Evolutionary conservation across 2,888 invertebrate genomes (phyloP), one percentile per base, ranked within the genome.

Genomic region (Sinelater perroti): DNA sequence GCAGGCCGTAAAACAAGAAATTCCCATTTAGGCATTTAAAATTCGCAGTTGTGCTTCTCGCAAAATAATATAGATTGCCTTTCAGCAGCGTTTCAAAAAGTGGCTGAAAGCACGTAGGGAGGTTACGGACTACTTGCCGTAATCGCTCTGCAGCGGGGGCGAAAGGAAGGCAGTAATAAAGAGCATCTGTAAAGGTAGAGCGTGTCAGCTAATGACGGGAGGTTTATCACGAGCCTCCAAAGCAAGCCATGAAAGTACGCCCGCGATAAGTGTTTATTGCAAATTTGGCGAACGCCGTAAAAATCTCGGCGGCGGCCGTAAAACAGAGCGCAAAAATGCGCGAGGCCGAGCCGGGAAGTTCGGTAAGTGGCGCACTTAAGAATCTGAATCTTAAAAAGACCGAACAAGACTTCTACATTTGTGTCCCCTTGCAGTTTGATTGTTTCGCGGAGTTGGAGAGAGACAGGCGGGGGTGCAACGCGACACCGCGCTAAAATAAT

Each of bases 361-460:
- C 50, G 36, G 53, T 60, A 60, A 57, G 60, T 57, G 54, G 45
- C 44, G 60, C 60, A 60, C 62, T 62, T 57, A 62, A 60, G 57
- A 72, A 73, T 72, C 72, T 69, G 64, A 75, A 73, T 75, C 74
- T 75, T 73, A 72, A 74, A 74, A 75, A 77, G 76, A 77, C 75
- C 76, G 76, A 77, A 77, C 78, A 78, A 72, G 77, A 78, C 77
- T 78, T 78, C 77, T 76, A 78, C 78, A 78, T 78, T 78, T 78
- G 76, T 72, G 73, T 71, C 72, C 72, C 70, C 69, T 70, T 69
- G 68, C 70, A 68, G 68, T 66, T 68, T 69, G 72, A 72, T 73
- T 70, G 71, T 67, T 70, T 70, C 62, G 56, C 67, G 62, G 52
- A 62, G 55, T 62, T 42, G 28, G 40, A 57, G 55, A 47, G 59